These are phyloP conservation scores for Drosophila hawaiiensis DNA, from an alignment of 2,888 invertebrate genomes.

Conservation along the genomic window DNA sequence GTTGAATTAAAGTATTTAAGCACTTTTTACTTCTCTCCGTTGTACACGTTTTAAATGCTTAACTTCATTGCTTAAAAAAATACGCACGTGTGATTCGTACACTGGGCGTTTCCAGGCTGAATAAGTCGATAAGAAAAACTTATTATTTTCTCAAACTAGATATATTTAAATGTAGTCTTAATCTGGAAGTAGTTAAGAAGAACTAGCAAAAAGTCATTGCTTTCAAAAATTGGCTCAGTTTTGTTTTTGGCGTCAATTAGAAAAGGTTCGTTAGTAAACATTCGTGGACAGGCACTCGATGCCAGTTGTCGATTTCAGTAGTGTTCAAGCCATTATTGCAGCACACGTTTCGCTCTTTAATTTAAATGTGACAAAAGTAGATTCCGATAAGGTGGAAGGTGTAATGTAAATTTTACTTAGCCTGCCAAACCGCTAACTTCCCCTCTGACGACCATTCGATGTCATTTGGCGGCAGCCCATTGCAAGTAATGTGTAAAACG, in stretches of 20 bases:
- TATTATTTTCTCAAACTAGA: neutral
- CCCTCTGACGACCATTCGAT: constrained; percentile 13
- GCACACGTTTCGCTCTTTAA: constrained; percentile 32
- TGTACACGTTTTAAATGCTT: neutral
- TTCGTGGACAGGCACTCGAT: neutral
- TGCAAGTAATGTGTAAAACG: constrained; percentile 70
- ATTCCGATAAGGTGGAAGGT: constrained; percentile 62
- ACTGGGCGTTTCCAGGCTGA: neutral
- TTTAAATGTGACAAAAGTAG: constrained; percentile 66
- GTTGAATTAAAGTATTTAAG: neutral
- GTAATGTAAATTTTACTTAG: constrained; percentile 36
- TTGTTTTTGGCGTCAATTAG: constrained; percentile 1
- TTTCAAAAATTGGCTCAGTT: neutral
- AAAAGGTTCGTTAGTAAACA: neutral
- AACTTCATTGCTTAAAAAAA: neutral
- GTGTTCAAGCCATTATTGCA: constrained; percentile 12
- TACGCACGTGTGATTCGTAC: constrained; percentile 1
- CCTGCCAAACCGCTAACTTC: neutral
- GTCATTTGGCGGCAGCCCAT: constrained; percentile 48
- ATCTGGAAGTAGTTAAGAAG: neutral
- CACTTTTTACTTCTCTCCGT: neutral
- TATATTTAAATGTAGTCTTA: neutral
- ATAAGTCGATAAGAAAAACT: neutral
- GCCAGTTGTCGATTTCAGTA: neutral
- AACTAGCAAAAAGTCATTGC: neutral